A percentile compares a stretch with the other conserved stretches of the same genome.
Conservation (phyloP, 2,888 invertebrate species). For the Alloplasta piceator region DNA sequence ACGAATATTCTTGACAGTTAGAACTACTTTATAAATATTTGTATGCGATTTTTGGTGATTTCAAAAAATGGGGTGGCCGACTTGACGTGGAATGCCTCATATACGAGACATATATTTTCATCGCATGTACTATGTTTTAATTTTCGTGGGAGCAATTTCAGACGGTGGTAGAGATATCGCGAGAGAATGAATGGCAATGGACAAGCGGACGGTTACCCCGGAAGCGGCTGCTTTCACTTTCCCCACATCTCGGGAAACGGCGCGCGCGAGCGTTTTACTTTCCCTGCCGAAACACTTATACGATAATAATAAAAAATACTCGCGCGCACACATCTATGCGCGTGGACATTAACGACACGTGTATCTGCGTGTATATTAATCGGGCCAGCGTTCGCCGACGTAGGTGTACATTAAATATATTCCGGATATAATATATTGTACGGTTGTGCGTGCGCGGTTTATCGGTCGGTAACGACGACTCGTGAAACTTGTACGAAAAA, state of each 20-base stretch:
- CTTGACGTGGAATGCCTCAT: no score
- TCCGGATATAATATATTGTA: conserved; percentile 8
- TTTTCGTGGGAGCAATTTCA: conserved; percentile 1
- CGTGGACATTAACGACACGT: not conserved
- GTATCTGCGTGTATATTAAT: conserved; percentile 21
- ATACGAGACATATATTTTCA: no score
- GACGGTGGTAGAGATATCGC: not conserved
- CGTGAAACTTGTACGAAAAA: conserved; percentile 65
- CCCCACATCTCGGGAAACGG: conserved; percentile 70
- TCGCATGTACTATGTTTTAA: conserved; percentile 24
- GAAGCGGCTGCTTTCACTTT: conserved; percentile 78
- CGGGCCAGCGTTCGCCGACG: conserved; percentile 17
- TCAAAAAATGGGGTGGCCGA: no score
- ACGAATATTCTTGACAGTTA: no score
- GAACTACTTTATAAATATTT: no score
- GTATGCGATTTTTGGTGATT: no score
- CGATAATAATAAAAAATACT: conserved; percentile 23
- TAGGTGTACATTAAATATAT: conserved; percentile 23
- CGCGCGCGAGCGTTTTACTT: conserved; percentile 71
- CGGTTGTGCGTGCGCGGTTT: conserved; percentile 30
- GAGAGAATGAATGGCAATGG: not conserved
- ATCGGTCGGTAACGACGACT: conserved; percentile 46
- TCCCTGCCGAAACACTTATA: conserved; percentile 71
- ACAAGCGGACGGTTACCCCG: conserved; percentile 70
- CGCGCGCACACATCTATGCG: no score